Conservation (phyloP, 2,888 invertebrate species). For the Spialia ferax region DNA sequence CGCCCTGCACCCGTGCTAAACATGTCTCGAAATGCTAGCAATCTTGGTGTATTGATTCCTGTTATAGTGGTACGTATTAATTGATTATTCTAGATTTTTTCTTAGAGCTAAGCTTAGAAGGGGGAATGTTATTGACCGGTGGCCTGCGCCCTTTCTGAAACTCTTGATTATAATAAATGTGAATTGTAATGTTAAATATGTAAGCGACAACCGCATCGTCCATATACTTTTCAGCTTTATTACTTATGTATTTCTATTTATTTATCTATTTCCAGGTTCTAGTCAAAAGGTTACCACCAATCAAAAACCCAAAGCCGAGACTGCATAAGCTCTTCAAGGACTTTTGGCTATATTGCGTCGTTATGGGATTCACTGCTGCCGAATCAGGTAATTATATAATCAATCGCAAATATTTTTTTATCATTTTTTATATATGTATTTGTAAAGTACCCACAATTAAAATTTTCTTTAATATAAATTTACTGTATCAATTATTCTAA, state of each 20-base stretch:
- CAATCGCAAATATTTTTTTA: constrained; percentile 8
- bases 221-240: too few relatives aligned
- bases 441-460: constrained; percentile 52
- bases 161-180: too few relatives aligned
- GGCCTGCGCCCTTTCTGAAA: too few relatives aligned
- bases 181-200: too few relatives aligned
- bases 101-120: too few relatives aligned
- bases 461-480: constrained; percentile 47
- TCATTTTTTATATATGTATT: constrained; percentile 45
- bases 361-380: constrained; percentile 98
- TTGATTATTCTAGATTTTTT: too few relatives aligned
- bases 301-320: constrained; percentile 96
- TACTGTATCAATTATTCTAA: constrained; percentile 37
- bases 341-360: constrained; percentile 99
- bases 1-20: constrained; percentile 78
- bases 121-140: too few relatives aligned
- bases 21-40: background rate
- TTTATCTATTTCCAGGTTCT: constrained; percentile 76
- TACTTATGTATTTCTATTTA: too few relatives aligned
- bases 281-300: constrained; percentile 95
- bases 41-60: constrained; percentile 96
- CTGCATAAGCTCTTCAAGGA: constrained; percentile 99
- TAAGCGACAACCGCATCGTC: too few relatives aligned
- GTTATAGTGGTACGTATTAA: constrained; percentile 89
- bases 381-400: constrained; percentile 84